These are phyloP conservation scores for Drosophila pseudotakahashii DNA, from an alignment of 2,888 invertebrate genomes.

Conservation along the genomic window DNA sequence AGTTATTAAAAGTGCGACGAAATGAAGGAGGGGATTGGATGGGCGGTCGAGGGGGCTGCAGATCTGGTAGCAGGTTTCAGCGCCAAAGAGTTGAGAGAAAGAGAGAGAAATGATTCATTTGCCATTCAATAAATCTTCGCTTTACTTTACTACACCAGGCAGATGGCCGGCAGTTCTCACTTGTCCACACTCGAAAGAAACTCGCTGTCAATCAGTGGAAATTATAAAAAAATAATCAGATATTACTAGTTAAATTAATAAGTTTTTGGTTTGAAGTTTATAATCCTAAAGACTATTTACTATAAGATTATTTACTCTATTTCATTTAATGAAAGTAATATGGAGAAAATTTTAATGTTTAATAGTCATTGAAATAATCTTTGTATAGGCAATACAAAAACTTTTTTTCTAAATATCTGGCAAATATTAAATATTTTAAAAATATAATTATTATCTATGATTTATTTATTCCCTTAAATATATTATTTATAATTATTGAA, in stretches of 20 bases:
- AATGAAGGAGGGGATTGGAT: not conserved
- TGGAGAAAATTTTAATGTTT: no score
- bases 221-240: no score
- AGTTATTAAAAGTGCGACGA: constrained; percentile 77
- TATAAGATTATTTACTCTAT: no score
- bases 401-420: no score
- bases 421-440: no score
- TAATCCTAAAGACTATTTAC: not conserved
- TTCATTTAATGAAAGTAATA: no score
- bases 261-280: not conserved
- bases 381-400: no score
- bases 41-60: not conserved
- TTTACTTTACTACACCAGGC: constrained; percentile 25
- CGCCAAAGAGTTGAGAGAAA: constrained; percentile 49
- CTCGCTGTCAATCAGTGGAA: not conserved
- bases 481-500: not conserved
- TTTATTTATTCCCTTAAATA: no score
- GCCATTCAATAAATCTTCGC: constrained; percentile 74
- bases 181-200: constrained; percentile 16
- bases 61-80: constrained; percentile 39
- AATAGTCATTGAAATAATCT: no score
- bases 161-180: constrained; percentile 38
- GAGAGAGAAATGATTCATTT: constrained; percentile 65
- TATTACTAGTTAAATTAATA: not conserved
- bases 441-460: no score